Percentiles rank a stretch among this genome's conserved stretches.
Evolutionary conservation across 2,797 vertebrate species (phyloP).

Genomic region (Hydrophis major): DNA sequence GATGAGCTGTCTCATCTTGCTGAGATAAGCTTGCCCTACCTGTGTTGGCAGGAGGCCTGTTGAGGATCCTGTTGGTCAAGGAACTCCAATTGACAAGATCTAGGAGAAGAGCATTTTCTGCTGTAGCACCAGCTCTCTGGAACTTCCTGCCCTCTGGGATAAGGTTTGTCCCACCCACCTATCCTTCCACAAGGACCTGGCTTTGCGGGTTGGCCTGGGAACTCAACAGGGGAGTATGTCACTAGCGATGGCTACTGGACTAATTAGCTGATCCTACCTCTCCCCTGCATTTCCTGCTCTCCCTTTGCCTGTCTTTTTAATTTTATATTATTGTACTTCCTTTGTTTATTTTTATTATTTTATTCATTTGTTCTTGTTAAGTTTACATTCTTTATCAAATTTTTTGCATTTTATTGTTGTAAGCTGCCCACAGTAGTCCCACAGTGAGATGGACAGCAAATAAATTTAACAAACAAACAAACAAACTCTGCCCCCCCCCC

Average conservation of each 20-base stretch:
- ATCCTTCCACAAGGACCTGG: background rate
- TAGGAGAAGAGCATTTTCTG: background rate
- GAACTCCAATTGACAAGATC: background rate
- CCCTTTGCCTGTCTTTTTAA: background rate
- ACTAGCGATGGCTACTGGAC: background rate
- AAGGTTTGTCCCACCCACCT: background rate
- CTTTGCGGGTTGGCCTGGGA: background rate
- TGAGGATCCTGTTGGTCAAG: background rate
- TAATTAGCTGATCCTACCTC: background rate
- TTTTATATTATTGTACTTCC: background rate
- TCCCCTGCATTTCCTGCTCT: background rate
- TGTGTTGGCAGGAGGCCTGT: background rate
- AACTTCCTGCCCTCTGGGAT: background rate
- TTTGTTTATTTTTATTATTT: too few species aligned
- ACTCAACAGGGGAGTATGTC: background rate
- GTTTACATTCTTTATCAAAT: background rate
- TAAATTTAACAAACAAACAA: background rate
- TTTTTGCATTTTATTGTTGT: background rate
- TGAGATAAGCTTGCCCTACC: background rate
- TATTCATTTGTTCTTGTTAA: background rate
- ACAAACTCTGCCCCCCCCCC: background rate
- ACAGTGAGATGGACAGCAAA: background rate
- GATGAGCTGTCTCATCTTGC: background rate
- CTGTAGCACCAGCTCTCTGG: background rate
- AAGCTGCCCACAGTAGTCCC: background rate